Percentiles rank a stretch among this genome's conserved stretches.
phyloP scores from a whole-genome alignment of 2,797 vertebrate species.

The Acipenser transmontanus region DNA sequence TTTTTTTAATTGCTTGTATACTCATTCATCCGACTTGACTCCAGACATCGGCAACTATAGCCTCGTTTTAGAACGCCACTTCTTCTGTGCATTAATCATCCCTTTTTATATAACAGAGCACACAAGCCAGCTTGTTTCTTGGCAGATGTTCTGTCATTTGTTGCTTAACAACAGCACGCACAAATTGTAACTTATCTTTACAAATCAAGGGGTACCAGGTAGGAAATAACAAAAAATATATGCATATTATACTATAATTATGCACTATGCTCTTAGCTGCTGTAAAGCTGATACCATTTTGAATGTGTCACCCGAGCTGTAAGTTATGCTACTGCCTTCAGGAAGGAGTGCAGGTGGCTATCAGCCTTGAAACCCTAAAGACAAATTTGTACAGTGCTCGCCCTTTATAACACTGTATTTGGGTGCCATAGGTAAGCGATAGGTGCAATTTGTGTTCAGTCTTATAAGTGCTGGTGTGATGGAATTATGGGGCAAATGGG shows the following conservation, averaged over 20 bases:
- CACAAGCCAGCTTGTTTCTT: slow-evolving; percentile 55
- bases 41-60: slow-evolving; percentile 36
- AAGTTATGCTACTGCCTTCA: no score
- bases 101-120: slow-evolving; percentile 69
- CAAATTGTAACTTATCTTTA: slow-evolving; percentile 53
- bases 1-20: slow-evolving; percentile 67
- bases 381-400: no score
- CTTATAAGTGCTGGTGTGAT: no score
- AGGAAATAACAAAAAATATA: slow-evolving; percentile 39
- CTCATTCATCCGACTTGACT: slow-evolving; percentile 56
- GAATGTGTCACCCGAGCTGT: no score
- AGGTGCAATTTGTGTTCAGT: no score
- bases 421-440: no score
- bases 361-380: no score
- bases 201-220: slow-evolving; percentile 46
- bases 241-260: neutral
- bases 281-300: no score
- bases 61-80: slow-evolving; percentile 55
- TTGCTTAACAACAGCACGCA: slow-evolving; percentile 53
- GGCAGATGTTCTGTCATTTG: slow-evolving; percentile 42
- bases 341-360: no score
- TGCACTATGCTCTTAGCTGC: no score
- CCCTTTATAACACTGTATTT: no score
- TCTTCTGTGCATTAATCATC: slow-evolving; percentile 65
- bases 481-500: no score